Evolutionary conservation across 2,113 vertebrate genomes (phyloP).

Genomic region (Mugil cephalus): DNA sequence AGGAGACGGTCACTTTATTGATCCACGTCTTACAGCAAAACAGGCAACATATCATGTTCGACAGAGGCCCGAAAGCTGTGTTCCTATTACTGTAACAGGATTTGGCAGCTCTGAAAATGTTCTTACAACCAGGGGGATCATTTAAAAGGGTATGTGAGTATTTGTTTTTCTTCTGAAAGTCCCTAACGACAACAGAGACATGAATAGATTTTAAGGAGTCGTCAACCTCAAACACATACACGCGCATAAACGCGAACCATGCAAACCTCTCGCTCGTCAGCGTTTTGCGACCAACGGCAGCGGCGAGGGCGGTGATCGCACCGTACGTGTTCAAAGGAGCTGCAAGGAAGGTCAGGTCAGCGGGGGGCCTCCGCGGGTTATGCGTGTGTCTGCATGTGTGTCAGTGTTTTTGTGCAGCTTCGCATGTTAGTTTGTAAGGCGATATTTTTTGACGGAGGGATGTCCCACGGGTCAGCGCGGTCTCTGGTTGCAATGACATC

Average conservation of each 20-base stretch:
- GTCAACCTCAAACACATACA: neutral
- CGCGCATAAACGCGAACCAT: slow-evolving; percentile 4
- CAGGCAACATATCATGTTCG: slow-evolving; percentile 3
- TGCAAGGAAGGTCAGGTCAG: slow-evolving; percentile 12
- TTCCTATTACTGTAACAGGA: slow-evolving; percentile 2
- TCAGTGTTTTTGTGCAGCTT: slow-evolving; percentile 20
- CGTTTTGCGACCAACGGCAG: slow-evolving; percentile 17
- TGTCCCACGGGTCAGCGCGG: slow-evolving; percentile 52
- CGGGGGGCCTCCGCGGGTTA: neutral
- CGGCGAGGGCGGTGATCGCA: slow-evolving; percentile 3
- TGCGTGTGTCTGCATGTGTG: neutral
- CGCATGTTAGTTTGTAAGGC: slow-evolving; percentile 44
- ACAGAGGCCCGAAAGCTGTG: neutral
- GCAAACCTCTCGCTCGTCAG: neutral
- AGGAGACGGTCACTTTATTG: slow-evolving; percentile 16
- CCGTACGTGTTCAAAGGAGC: slow-evolving; percentile 19
- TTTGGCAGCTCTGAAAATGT: neutral
- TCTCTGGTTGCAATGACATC: slow-evolving; percentile 43
- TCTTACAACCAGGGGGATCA: slow-evolving; percentile 3
- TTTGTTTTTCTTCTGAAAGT: slow-evolving; percentile 20
- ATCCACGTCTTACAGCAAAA: slow-evolving; percentile 11
- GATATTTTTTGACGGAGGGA: slow-evolving; percentile 44
- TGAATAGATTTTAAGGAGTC: slow-evolving; percentile 23
- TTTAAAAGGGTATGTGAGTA: neutral
- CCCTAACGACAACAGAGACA: slow-evolving; percentile 9